phyloP scores from a whole-genome alignment of 1,140 invertebrate species.

The Drosophila nannoptera region DNA sequence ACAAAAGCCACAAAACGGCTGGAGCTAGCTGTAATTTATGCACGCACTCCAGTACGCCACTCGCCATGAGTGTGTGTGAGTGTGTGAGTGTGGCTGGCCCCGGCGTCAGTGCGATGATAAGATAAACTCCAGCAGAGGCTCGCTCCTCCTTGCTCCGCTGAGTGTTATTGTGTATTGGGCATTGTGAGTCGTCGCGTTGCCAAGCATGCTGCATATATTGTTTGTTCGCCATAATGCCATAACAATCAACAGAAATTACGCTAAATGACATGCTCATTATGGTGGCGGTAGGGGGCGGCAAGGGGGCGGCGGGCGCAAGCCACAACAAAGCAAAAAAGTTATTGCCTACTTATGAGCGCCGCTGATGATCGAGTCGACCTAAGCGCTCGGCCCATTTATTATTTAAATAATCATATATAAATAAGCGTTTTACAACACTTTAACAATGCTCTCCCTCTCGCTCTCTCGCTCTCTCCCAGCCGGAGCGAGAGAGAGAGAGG shows the following conservation, averaged over 20 bases:
- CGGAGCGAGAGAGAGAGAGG: too few species aligned
- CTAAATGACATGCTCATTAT: slow-evolving; percentile 76
- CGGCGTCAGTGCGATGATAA: slow-evolving; percentile 46
- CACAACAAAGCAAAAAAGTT: slow-evolving; percentile 62
- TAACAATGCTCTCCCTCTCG: slow-evolving; percentile 23
- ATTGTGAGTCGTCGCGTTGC: slow-evolving; percentile 14
- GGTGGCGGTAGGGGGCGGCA: background rate
- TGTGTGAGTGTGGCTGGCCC: slow-evolving; percentile 25
- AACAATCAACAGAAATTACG: slow-evolving; percentile 75
- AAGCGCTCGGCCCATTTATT: slow-evolving; percentile 54
- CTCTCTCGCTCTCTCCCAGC: background rate
- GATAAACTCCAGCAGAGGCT: slow-evolving; percentile 57
- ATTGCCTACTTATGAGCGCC: slow-evolving; percentile 73
- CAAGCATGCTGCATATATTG: slow-evolving; percentile 6
- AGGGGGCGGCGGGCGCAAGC: background rate
- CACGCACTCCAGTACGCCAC: slow-evolving; percentile 18
- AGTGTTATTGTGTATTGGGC: slow-evolving; percentile 39
- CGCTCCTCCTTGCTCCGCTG: slow-evolving; percentile 21
- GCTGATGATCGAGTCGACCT: slow-evolving; percentile 35
- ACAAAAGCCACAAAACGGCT: slow-evolving; percentile 19
- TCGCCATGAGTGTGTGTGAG: slow-evolving; percentile 5
- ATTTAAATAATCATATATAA: slow-evolving; percentile 74
- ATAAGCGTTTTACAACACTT: slow-evolving; percentile 69
- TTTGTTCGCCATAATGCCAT: slow-evolving; percentile 67
- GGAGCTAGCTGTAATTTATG: slow-evolving; percentile 40